Evolutionary conservation across 2,797 vertebrate genomes (phyloP), one percentile per base, ranked within the genome.

Genomic region (Sardinella longiceps): DNA sequence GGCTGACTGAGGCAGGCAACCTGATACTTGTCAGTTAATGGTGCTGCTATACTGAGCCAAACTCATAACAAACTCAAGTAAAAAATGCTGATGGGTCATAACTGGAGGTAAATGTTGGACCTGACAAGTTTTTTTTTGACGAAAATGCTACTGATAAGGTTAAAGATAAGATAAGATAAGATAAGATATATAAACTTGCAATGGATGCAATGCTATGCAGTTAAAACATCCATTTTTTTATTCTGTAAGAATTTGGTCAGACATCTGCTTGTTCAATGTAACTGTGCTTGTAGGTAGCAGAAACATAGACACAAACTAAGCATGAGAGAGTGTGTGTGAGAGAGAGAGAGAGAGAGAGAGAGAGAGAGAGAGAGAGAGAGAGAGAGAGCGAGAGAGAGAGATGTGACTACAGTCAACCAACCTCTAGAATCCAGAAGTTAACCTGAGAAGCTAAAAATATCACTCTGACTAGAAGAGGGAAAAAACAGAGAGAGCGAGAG

Each of bases 261-360:
- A 20, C 53, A 56, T 56, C 20, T 56, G 53, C 18, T 20, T 56
- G 20, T 56, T 5, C 23, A 51, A 11, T 14, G 12, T 14, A 51
- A 14, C 50, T 2, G 12, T 53, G 50, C 11, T 53, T 2, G n/a
- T 18, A 20, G 50, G 2, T 15, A 53, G 15, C 50, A n/a, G n/a
- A n/a, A n/a, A n/a, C n/a, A n/a, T n/a, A 3, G 23, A 20, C 53
- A 56, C 30, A 2, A 25, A 43, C 43, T n/a, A n/a, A n/a, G n/a
- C n/a, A n/a, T n/a, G 56, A 43, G 66, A 88, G 81, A 30, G 80
- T 43, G 82, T 39, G 25, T 58, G 74, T 33, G 33, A 81, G 82
- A 84, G 50, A 63, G 18, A 80, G 46, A 45, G 28, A 66, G 12
- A 66, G 30, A 80, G 0, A 63, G 28, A 53, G 15, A 84, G 39